A percentile compares a stretch with the other conserved stretches of the same genome.
phyloP scores from a whole-genome alignment of 2,888 invertebrate species.

The Sialis fuliginosa region DNA sequence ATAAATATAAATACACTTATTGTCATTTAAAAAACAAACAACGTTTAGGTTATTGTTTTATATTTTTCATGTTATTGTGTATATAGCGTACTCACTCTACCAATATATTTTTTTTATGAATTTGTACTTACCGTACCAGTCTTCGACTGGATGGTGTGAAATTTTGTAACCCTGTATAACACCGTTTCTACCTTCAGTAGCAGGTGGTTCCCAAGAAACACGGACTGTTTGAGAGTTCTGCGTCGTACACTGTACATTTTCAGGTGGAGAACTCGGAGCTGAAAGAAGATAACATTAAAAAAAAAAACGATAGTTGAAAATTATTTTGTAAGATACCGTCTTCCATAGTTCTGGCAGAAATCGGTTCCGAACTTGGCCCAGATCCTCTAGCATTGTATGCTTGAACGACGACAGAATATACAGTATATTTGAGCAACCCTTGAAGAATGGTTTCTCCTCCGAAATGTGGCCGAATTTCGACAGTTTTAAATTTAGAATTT shows the following conservation, averaged over 20 bases:
- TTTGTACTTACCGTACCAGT: slow-evolving; percentile 51
- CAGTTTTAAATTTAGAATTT: slow-evolving; percentile 56
- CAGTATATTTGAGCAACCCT: slow-evolving; percentile 59
- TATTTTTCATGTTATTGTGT: too few relatives aligned
- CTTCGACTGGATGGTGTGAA: slow-evolving; percentile 58
- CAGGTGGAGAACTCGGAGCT: slow-evolving; percentile 78
- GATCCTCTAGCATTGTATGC: slow-evolving; percentile 76
- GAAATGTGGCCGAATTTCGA: slow-evolving; percentile 54
- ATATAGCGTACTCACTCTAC: too few relatives aligned
- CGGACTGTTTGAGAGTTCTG: slow-evolving; percentile 69
- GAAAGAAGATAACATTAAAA: slow-evolving; percentile 12
- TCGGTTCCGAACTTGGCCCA: slow-evolving; percentile 66
- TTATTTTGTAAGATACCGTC: slow-evolving; percentile 38
- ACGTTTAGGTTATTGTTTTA: too few relatives aligned
- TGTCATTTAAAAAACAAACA: neutral
- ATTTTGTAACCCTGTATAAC: slow-evolving; percentile 73
- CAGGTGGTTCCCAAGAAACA: slow-evolving; percentile 73
- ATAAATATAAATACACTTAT: neutral
- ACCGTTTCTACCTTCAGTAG: slow-evolving; percentile 65
- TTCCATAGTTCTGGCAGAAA: slow-evolving; percentile 64
- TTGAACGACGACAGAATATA: slow-evolving; percentile 68
- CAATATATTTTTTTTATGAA: too few relatives aligned
- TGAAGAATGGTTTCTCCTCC: slow-evolving; percentile 48
- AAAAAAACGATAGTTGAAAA: neutral
- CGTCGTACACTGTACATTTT: slow-evolving; percentile 64